Percentiles rank a stretch among this genome's conserved stretches.
Conservation (phyloP, 2,113 vertebrate species). For the Hemibagrus wyckioides region DNA sequence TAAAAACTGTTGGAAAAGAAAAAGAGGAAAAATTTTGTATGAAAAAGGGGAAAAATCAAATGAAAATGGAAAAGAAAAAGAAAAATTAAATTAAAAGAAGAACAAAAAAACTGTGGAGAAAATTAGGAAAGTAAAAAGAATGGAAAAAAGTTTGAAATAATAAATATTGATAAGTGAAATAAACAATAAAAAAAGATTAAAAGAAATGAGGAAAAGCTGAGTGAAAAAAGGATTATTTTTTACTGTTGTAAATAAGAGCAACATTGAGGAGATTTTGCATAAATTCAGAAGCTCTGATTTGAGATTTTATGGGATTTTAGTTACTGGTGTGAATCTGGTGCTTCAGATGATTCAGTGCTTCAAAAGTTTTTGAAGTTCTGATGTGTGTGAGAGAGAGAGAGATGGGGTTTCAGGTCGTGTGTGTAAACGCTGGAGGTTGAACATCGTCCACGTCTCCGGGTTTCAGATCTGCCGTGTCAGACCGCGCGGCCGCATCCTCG, state of each 20-base stretch:
- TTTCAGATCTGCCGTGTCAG: constrained; percentile 73
- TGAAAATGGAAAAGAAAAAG: neutral
- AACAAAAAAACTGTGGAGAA: too few relatives aligned
- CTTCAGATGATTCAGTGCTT: neutral
- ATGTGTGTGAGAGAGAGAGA: neutral
- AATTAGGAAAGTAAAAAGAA: neutral
- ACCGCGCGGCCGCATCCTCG: constrained; percentile 65
- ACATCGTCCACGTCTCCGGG: constrained; percentile 57
- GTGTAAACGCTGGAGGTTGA: neutral
- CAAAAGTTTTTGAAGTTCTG: neutral
- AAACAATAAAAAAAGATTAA: neutral
- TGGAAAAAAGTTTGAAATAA: neutral
- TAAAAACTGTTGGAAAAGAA: neutral
- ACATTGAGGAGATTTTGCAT: neutral
- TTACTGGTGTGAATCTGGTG: neutral
- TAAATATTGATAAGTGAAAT: neutral
- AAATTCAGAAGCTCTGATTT: neutral
- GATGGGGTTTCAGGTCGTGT: neutral
- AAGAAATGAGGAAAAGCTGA: neutral
- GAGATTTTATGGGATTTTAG: neutral
- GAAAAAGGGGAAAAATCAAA: neutral
- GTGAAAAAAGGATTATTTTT: neutral
- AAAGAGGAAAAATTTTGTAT: neutral
- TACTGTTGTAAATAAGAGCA: neutral
- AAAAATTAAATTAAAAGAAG: neutral